These are phyloP conservation scores for Sebastes alutus DNA, from an alignment of 2,797 vertebrate genomes.

Conservation along the genomic window DNA sequence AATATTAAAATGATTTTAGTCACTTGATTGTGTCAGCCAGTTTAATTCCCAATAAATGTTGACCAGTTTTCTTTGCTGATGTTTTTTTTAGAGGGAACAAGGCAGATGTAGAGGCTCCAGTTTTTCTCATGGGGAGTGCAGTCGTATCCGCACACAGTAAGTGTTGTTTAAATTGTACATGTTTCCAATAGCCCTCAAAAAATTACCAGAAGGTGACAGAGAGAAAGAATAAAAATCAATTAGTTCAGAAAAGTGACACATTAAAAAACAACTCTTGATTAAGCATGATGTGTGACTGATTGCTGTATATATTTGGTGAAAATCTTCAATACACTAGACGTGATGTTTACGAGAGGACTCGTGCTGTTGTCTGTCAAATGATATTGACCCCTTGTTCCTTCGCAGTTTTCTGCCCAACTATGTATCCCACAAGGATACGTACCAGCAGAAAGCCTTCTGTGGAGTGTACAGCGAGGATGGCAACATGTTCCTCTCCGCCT, in stretches of 20 bases:
- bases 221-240: neutral
- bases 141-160: constrained; percentile 90
- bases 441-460: constrained; percentile 94
- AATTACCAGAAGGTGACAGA: neutral
- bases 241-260: neutral
- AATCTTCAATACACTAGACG: neutral
- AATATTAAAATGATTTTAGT: neutral
- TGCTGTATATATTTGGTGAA: neutral
- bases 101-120: constrained; percentile 88
- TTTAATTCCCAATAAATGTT: neutral
- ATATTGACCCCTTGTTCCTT: constrained; percentile 36
- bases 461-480: constrained; percentile 92
- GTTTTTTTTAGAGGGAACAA: constrained; percentile 85
- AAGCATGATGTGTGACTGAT: neutral
- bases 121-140: constrained; percentile 93
- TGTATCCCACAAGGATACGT: constrained; percentile 87
- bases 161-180: constrained; percentile 42
- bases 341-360: constrained; percentile 4
- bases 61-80: neutral
- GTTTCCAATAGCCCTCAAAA: neutral
- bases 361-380: constrained; percentile 11
- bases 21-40: neutral
- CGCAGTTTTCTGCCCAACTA: constrained; percentile 93
- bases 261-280: neutral
- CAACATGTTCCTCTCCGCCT: constrained; percentile 91